Conservation (phyloP, 2,888 invertebrate genomes). For the Lasius fuliginosus region DNA sequence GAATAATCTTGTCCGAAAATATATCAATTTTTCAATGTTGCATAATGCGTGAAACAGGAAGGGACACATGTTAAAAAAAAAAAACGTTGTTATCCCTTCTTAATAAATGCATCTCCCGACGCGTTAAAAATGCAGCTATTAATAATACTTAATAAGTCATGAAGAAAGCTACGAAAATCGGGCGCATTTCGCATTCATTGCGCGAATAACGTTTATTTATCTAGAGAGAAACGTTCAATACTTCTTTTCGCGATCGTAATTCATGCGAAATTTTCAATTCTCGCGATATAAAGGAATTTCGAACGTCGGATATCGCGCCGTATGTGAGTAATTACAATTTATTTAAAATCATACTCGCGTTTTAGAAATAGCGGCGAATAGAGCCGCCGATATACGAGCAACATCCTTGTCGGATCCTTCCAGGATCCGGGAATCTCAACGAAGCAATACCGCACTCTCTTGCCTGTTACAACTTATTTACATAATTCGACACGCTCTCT, state of each 20-base stretch:
- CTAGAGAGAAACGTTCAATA: constrained; percentile 37
- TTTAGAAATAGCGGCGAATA: constrained; percentile 35
- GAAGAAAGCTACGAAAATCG: constrained; percentile 37
- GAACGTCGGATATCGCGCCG: constrained; percentile 25
- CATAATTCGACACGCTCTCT: constrained; percentile 59
- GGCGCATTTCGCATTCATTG: constrained; percentile 21
- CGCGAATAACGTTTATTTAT: constrained; percentile 23
- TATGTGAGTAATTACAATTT: constrained; percentile 47
- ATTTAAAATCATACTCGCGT: constrained; percentile 51
- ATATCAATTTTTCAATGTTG: constrained; percentile 3
- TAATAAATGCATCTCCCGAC: constrained; percentile 12
- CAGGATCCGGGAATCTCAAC: constrained; percentile 23
- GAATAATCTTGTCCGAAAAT: background rate
- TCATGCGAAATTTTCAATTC: constrained; percentile 1
- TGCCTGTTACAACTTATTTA: constrained; percentile 66
- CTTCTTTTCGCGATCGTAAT: background rate
- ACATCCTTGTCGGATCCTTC: constrained; percentile 41
- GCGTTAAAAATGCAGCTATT: constrained; percentile 43
- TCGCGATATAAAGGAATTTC: constrained; percentile 28
- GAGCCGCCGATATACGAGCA: constrained; percentile 50
- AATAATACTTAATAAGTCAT: constrained; percentile 45
- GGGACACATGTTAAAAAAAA: constrained; percentile 13
- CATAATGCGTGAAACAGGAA: constrained; percentile 23
- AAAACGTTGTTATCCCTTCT: constrained; percentile 19
- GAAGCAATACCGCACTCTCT: constrained; percentile 58